Base-by-base conservation (phyloP, 1,140 invertebrate genomes). In the Pachyrhynchus sulphureomaculatus region DNA sequence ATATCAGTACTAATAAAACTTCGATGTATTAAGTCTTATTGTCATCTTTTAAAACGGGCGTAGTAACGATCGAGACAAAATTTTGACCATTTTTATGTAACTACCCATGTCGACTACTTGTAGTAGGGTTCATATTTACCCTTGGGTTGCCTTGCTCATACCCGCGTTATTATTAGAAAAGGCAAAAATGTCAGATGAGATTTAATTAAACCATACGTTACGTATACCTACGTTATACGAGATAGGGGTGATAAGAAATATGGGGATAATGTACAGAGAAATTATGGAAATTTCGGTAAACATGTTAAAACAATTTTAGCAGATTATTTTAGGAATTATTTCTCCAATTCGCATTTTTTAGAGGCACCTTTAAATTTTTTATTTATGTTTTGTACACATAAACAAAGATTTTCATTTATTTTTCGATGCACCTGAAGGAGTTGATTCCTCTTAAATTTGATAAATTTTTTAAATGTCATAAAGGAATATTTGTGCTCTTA, bases 191-290 rank as follows among this genome's bases (percentile, higher is more conserved):
- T 56, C 47, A 56, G 45, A 41, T 49, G 42, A 56, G 61, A 56
- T 63, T 63, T 63, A 63, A 63, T 63, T 63, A 63, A 63, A 56
- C 34, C 42, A 61, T 63, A 63, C 52, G 53, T 62, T 54, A 53
- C 32, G 51, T 45, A 61, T 49, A 47, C 42, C 23, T 48, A 62
- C 36, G 48, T 37, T 32, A 41, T 18, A 54, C 39, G 59, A 62
- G 42, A 62, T 17, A 33, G 41, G 49, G 44, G 33, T 51, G 48
- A 60, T 41, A 37, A 41, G 26, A 29, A 29, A 47, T 21, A 34
- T 24, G 52, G 41, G 48, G 41, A 60, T 44, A 29, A 36, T 33
- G 21, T 29, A 21, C 48, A 24, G 41, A 12, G 34, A 26, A 39
- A 52, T 26, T 52, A 60, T 44, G 48, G 36, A 45, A 60, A 60